A percentile compares a stretch with the other conserved stretches of the same genome.
Conservation (phyloP, 2,888 invertebrate species). For the Lysandra bellargus region DNA sequence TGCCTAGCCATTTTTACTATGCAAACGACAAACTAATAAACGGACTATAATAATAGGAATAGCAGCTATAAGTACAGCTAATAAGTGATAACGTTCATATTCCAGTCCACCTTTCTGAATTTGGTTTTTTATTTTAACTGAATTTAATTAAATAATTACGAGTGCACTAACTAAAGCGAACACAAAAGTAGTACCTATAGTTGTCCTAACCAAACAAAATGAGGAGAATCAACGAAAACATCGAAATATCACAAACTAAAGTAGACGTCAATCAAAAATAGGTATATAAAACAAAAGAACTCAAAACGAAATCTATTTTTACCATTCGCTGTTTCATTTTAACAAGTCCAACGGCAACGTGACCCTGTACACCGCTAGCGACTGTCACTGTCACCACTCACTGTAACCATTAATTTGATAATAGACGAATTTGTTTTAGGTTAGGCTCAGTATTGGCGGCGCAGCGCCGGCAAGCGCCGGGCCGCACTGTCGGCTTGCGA, state of each 20-base stretch:
- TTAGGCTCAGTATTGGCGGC: slow-evolving; percentile 45
- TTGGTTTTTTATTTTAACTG: neutral
- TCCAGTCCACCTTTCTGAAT: neutral
- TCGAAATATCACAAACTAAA: neutral
- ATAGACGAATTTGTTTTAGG: slow-evolving; percentile 32
- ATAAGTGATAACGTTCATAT: neutral
- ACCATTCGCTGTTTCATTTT: slow-evolving; percentile 31
- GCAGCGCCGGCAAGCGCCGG: slow-evolving; percentile 74
- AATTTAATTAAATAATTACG: neutral
- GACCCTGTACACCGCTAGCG: slow-evolving; percentile 4
- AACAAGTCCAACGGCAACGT: slow-evolving; percentile 24
- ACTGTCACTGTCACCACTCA: neutral
- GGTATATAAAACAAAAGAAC: slow-evolving; percentile 10
- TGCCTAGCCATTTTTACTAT: neutral
- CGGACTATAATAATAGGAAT: neutral
- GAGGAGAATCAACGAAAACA: neutral
- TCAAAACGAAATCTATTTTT: neutral
- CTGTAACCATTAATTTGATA: slow-evolving; percentile 12
- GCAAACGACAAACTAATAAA: neutral
- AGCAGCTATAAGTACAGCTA: neutral
- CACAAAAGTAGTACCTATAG: neutral
- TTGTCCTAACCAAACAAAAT: neutral
- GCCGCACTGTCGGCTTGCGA: slow-evolving; percentile 64
- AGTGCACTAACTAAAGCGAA: neutral
- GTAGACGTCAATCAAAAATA: neutral